A percentile compares a stretch with the other conserved stretches of the same genome.
phyloP scores from a whole-genome alignment of 2,797 vertebrate species.

The Neostethus bicornis region DNA sequence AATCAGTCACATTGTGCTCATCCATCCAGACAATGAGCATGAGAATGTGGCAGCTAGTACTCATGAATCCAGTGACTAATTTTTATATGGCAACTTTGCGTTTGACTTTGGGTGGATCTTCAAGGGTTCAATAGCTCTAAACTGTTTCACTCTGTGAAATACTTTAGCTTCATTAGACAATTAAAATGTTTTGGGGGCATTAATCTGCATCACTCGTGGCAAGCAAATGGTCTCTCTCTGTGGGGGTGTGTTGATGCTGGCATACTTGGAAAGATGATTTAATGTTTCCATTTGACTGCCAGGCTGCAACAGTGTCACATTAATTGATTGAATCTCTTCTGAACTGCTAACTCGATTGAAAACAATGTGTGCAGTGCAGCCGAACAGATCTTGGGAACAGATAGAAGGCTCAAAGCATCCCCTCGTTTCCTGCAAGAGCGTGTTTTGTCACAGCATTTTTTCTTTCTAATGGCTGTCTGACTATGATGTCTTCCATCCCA shows the following conservation, averaged over 20 bases:
- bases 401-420: constrained; percentile 60
- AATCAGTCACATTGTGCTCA: constrained; percentile 24
- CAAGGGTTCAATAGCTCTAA: constrained; percentile 41
- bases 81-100: constrained; percentile 36
- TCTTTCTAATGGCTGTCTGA: constrained; percentile 52
- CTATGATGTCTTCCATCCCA: constrained; percentile 41
- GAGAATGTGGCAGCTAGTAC: constrained; percentile 25
- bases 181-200: constrained; percentile 65
- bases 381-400: constrained; percentile 68
- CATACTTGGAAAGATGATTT: constrained; percentile 74
- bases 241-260: constrained; percentile 58
- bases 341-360: constrained; percentile 76
- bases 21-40: constrained; percentile 23
- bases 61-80: constrained; percentile 25
- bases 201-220: constrained; percentile 63
- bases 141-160: constrained; percentile 57
- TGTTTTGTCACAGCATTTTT: constrained; percentile 60
- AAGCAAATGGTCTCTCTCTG: constrained; percentile 54
- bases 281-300: constrained; percentile 78
- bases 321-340: constrained; percentile 77
- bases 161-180: constrained; percentile 74
- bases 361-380: constrained; percentile 72
- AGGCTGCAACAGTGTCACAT: constrained; percentile 69
- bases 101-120: constrained; percentile 44
- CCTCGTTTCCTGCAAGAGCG: constrained; percentile 46